Evolutionary conservation across 2,113 vertebrate genomes (phyloP), one percentile per base, ranked within the genome.

Genomic region (Nyctibius bracteatus): DNA sequence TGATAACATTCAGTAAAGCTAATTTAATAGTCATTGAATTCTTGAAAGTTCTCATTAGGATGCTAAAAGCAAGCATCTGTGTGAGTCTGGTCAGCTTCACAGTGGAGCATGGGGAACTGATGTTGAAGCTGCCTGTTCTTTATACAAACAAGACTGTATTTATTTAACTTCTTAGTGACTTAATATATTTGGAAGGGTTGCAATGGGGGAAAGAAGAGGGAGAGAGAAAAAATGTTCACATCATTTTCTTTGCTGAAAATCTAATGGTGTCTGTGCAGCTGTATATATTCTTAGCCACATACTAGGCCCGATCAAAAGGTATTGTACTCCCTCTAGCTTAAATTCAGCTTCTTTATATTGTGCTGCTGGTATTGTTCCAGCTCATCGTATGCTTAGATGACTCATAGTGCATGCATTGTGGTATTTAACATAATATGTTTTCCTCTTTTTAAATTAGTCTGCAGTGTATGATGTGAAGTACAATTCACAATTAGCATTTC

Each of bases 301-400:
- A 65, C 77, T 88, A 77, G 62, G 61, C 74, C 84, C 79, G 90
- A 96, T 97, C 77, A 95, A 95, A 97, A 97, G 85, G 68, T 74
- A 72, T 86, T 97, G 86, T 92, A 93, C 78, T 97, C 92, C 86
- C 84, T 97, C 95, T 97, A 96, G 94, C 82, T 96, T 97, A 96
- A 92, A 96, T 94, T 97, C 80, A 95, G 59, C 87, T 96, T 81
- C 93, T 94, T 71, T 82, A 23, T 96, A 61, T 92, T 95, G 63
- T 92, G 63, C 89, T 96, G 81, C 91, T 96, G 94, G 71, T 95
- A 88, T 94, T 95, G 66, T 95, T 98, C 86, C 92, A 96, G 90
- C 78, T 97, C 90, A 94, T 96, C 85, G 71, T 91, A 86, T 95
- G 81, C 86, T 92, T 91, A 89, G 83, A 95, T 97, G 96, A 97